phyloP scores from a whole-genome alignment of 2,888 invertebrate genomes.

The Scrobipalpa costella region DNA sequence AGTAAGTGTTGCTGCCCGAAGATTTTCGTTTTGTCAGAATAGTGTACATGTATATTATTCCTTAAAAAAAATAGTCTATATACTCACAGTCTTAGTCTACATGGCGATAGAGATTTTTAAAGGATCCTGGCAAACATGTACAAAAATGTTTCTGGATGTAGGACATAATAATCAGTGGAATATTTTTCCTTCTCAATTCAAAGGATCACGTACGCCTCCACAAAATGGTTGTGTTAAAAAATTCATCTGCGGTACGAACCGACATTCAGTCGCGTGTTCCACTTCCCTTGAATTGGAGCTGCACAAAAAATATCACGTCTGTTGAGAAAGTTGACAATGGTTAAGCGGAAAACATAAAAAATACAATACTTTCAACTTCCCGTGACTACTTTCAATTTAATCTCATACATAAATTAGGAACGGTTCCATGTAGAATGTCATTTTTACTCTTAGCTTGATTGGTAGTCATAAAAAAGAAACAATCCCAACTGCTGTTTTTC shows the following conservation, averaged over 20 bases:
- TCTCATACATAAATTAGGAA: no score
- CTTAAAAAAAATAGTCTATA: no score
- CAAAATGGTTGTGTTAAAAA: conserved; percentile 1
- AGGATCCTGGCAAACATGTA: neutral
- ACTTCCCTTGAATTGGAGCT: neutral
- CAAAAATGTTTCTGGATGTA: neutral
- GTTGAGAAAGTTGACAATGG: neutral
- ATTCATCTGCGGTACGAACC: no score
- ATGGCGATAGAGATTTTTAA: no score
- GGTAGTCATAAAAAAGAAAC: no score
- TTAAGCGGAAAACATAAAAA: neutral
- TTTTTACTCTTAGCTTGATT: no score
- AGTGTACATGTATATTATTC: no score
- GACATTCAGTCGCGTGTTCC: conserved; percentile 1
- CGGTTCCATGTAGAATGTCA: no score
- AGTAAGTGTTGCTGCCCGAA: no score
- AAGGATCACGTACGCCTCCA: neutral
- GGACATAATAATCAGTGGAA: neutral
- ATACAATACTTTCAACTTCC: neutral
- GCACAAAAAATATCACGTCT: neutral
- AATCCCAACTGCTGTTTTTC: no score
- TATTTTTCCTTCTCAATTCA: neutral
- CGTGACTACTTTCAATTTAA: neutral
- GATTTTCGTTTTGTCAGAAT: no score
- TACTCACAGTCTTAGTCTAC: no score